Evolutionary conservation across 64 coral and sea anemone species (phyloP).

Genomic region (Montipora sp.): DNA sequence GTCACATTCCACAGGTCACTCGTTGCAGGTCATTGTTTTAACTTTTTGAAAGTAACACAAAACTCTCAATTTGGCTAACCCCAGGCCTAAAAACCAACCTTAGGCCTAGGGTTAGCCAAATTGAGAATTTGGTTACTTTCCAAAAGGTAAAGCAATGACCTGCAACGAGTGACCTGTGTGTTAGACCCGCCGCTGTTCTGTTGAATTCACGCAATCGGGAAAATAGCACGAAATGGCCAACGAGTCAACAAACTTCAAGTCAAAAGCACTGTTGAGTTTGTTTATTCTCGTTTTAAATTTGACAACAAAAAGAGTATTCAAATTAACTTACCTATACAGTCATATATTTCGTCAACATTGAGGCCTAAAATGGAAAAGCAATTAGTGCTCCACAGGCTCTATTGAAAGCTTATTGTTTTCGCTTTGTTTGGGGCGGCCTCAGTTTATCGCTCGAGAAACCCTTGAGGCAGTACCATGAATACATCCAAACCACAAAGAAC

Average conservation of each 20-base stretch:
- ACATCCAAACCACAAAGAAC: background rate
- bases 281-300: slow-evolving; percentile 47
- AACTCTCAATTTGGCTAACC: too few relatives aligned
- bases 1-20: too few relatives aligned
- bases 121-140: too few relatives aligned
- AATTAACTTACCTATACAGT: slow-evolving; percentile 45
- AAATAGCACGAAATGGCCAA: background rate
- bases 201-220: slow-evolving; percentile 26
- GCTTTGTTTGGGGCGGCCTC: background rate
- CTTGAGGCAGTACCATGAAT: slow-evolving; percentile 33
- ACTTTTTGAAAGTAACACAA: too few relatives aligned
- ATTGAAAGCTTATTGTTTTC: slow-evolving; percentile 38
- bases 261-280: slow-evolving; percentile 18
- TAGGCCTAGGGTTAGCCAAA: too few relatives aligned
- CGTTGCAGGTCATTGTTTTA: too few relatives aligned
- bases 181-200: too few relatives aligned
- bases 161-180: background rate
- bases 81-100: too few relatives aligned
- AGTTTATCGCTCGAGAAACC: slow-evolving; percentile 9
- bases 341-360: slow-evolving; percentile 48
- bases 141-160: background rate
- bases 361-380: slow-evolving; percentile 53
- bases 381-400: slow-evolving; percentile 47
- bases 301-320: slow-evolving; percentile 57
- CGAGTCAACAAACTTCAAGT: background rate